Evolutionary conservation across 1,140 invertebrate genomes (phyloP).

Genomic region (Venustaconcha ellipsiformis): DNA sequence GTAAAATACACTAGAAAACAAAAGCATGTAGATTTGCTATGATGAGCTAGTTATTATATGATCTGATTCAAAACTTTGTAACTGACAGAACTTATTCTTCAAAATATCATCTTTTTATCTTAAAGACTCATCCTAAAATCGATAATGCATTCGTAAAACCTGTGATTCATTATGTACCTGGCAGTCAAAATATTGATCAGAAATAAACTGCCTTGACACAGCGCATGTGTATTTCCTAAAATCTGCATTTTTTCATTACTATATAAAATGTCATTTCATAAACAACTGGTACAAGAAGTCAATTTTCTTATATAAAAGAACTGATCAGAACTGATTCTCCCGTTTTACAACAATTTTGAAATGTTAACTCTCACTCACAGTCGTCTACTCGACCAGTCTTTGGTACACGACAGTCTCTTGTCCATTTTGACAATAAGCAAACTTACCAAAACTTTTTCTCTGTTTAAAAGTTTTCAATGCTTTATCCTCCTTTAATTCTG

Average conservation of each 20-base stretch:
- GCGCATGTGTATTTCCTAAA: too few relatives aligned
- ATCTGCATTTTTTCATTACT: not conserved
- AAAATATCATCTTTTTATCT: too few relatives aligned
- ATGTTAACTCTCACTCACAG: not conserved
- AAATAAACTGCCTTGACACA: too few relatives aligned
- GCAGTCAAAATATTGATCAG: too few relatives aligned
- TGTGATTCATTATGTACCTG: too few relatives aligned
- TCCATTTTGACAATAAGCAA: not conserved
- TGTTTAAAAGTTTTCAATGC: slow-evolving; percentile 53
- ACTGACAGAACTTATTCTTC: too few relatives aligned
- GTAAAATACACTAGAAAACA: too few relatives aligned
- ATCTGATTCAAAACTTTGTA: too few relatives aligned
- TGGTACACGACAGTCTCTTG: not conserved
- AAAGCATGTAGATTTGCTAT: too few relatives aligned
- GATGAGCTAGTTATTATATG: too few relatives aligned
- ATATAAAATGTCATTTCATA: not conserved
- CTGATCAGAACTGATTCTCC: not conserved
- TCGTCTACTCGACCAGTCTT: not conserved
- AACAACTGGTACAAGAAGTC: not conserved
- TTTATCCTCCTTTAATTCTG: slow-evolving; percentile 32
- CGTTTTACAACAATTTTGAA: not conserved
- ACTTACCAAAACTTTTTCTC: slow-evolving; percentile 59
- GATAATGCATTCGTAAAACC: too few relatives aligned
- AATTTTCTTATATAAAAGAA: not conserved
- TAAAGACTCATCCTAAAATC: too few relatives aligned